Conservation (phyloP, 2,888 invertebrate species). For the Pollenia angustigena region DNA sequence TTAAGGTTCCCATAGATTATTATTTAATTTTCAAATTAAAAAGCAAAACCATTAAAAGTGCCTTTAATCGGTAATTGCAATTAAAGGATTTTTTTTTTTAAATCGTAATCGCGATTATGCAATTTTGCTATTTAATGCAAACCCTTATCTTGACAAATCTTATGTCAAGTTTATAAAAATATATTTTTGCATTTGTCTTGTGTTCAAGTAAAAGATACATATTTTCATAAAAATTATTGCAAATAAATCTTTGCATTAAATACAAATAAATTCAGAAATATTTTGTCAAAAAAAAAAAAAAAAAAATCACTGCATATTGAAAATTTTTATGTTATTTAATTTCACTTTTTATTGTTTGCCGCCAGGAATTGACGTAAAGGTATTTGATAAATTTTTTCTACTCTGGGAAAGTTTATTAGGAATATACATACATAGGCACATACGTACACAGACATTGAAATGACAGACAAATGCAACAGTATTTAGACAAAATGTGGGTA, state of each 20-base stretch:
- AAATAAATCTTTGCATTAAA: slow-evolving; percentile 46
- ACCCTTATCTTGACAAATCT: slow-evolving; percentile 48
- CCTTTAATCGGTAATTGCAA: too few relatives aligned
- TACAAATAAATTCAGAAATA: slow-evolving; percentile 15
- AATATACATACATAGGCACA: not conserved
- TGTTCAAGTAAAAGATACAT: not conserved
- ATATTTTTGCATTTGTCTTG: slow-evolving; percentile 21
- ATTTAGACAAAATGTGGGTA: not conserved
- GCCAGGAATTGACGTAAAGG: slow-evolving; percentile 37
- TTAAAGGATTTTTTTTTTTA: too few relatives aligned
- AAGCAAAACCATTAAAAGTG: too few relatives aligned
- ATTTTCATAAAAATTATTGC: slow-evolving; percentile 40
- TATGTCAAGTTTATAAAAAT: slow-evolving; percentile 70
- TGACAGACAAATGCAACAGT: not conserved
- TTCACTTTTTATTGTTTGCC: slow-evolving; percentile 23
- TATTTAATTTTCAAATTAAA: too few relatives aligned
- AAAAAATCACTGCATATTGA: not conserved
- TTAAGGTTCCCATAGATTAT: too few relatives aligned
- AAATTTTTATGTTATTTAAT: slow-evolving; percentile 6
- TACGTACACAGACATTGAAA: not conserved
- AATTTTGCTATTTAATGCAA: slow-evolving; percentile 12
- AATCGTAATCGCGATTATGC: too few relatives aligned
- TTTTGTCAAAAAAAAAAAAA: not conserved
- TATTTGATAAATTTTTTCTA: not conserved
- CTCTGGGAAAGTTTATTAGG: not conserved